Evolutionary conservation across 2,797 vertebrate species (phyloP), one percentile per base, ranked within the genome.

Genomic region (Spinus pinus): DNA sequence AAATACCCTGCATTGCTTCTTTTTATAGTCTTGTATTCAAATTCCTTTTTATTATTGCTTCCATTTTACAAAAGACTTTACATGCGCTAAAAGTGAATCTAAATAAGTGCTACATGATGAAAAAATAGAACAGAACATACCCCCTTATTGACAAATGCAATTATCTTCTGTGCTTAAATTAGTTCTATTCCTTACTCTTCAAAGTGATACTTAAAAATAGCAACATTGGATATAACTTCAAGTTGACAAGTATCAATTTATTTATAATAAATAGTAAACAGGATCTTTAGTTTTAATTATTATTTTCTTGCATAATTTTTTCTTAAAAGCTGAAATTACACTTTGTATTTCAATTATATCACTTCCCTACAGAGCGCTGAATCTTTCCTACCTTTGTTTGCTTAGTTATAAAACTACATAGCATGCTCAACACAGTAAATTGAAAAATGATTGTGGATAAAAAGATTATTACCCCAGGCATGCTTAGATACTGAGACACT

Each of bases 261-360:
- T 57, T 95, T 70, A 67, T 35, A 94, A 83, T 66, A 87, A 64
- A 58, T 23, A 81, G 20, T 8, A 74, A 60, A 81, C 49, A 85
- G 46, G 78, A 50, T 56, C n/a, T 74, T 88, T 24, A 67, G 49
- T 69, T 91, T 86, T 61, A 83, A 49, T 90, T 88, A 75, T 46
- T 0, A 86, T 37, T 60, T 86, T 21, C 28, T 71, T 60, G 35
- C 12, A 19, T 33, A 77, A 14, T 60, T 53, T 93, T 88, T 95
- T 87, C 51, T 67, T 87, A 88, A 95, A 86, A 47, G 69, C 22
- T 74, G 65, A 89, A 81, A 90, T 85, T 93, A 73, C 35, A 78
- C 27, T 89, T 71, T 28, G 22, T 69, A 78, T 80, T 95, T 92
- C 86, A 90, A 86, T 86, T 88, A 93, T 61, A 87, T 53, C 50